phyloP scores from a whole-genome alignment of 2,113 vertebrate species.

The Halcyon malimbica region DNA sequence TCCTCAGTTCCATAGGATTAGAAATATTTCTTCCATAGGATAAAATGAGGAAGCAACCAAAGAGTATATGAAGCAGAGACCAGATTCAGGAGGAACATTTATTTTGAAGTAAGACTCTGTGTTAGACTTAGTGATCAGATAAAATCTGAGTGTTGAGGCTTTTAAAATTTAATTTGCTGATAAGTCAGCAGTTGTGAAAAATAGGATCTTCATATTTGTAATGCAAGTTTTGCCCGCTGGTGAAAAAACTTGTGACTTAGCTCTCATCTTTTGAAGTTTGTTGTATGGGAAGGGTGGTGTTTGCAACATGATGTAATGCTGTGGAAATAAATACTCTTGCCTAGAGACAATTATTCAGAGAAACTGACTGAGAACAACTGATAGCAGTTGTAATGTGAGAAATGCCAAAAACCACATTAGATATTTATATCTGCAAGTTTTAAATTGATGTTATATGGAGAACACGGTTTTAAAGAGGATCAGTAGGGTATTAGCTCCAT shows the following conservation, averaged over 20 bases:
- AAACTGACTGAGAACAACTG: background rate
- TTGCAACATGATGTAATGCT: background rate
- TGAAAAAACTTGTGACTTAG: background rate
- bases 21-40: background rate
- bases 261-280: background rate
- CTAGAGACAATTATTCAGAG: background rate
- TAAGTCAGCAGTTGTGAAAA: background rate
- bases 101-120: background rate
- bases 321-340: background rate
- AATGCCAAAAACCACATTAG: background rate
- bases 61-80: background rate
- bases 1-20: background rate
- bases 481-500: background rate
- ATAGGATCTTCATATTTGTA: background rate
- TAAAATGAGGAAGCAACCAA: background rate
- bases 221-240: background rate
- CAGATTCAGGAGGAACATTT: background rate
- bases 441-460: background rate
- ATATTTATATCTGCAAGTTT: background rate
- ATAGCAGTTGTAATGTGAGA: background rate
- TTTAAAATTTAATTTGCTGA: conserved; percentile 7
- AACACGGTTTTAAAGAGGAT: background rate
- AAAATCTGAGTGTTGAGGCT: background rate
- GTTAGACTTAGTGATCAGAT: background rate
- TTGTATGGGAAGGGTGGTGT: background rate